Conservation (phyloP, 2,113 vertebrate genomes). For the Actenoides lindsayi region DNA sequence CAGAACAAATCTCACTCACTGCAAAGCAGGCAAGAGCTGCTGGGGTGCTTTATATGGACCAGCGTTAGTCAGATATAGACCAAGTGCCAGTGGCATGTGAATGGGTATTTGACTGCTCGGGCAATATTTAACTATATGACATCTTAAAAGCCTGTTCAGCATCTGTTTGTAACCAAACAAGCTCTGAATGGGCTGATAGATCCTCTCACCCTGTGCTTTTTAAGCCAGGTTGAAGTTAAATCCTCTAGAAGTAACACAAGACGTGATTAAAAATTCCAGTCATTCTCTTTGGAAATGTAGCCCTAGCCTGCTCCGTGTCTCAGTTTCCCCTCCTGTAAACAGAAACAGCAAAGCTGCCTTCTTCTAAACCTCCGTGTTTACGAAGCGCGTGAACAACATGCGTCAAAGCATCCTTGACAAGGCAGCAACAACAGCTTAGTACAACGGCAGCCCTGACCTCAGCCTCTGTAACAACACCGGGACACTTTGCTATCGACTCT, state of each 20-base stretch:
- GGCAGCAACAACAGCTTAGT: not conserved
- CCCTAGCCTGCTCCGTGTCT: not conserved
- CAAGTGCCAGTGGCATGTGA: not conserved
- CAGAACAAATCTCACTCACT: not conserved
- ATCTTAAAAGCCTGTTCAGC: not conserved
- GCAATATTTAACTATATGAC: not conserved
- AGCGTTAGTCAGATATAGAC: not conserved
- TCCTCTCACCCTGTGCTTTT: not conserved
- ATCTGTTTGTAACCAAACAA: not conserved
- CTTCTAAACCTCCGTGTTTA: not conserved
- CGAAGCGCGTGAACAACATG: not conserved
- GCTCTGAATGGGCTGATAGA: not conserved
- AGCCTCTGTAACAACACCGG: not conserved
- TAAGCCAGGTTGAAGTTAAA: not conserved
- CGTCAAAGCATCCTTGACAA: not conserved
- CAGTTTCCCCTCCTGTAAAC: not conserved
- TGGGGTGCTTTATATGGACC: not conserved
- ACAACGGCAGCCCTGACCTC: not conserved
- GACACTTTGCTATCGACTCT: not conserved
- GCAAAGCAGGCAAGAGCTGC: not conserved
- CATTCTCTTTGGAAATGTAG: not conserved
- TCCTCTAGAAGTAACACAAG: not conserved
- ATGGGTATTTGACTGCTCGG: not conserved
- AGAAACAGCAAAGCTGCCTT: not conserved
- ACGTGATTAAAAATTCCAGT: not conserved